Evolutionary conservation across 2,888 invertebrate genomes (phyloP).

Genomic region (Halictus quadricinctus): DNA sequence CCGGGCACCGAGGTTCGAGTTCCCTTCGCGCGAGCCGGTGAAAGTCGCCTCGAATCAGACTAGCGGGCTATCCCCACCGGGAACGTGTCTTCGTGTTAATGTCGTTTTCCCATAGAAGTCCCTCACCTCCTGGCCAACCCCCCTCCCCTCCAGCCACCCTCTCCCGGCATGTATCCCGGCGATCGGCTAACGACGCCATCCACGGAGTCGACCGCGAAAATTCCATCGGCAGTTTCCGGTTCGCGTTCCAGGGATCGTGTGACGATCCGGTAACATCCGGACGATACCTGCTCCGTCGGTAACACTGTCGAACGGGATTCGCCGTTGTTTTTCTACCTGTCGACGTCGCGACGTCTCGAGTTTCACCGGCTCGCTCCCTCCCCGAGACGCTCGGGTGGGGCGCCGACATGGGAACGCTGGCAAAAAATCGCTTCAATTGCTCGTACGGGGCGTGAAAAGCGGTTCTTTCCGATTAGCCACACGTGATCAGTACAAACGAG

Average conservation of each 20-base stretch:
- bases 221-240: slow-evolving; percentile 42
- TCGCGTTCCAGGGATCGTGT: slow-evolving; percentile 35
- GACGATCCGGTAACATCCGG: slow-evolving; percentile 27
- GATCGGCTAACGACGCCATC: slow-evolving; percentile 10
- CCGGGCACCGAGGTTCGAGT: slow-evolving; percentile 60
- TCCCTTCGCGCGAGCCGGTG: slow-evolving; percentile 71
- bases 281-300: slow-evolving; percentile 30
- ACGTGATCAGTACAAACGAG: neutral
- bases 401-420: neutral
- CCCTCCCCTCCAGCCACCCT: slow-evolving; percentile 5
- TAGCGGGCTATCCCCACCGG: slow-evolving; percentile 64
- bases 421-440: neutral
- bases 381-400: neutral
- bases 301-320: slow-evolving; percentile 42
- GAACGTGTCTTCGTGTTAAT: slow-evolving; percentile 68
- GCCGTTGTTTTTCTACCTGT: slow-evolving; percentile 8
- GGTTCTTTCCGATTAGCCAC: neutral
- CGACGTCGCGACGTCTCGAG: slow-evolving; percentile 36
- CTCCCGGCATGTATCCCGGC: neutral
- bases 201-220: slow-evolving; percentile 40
- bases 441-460: neutral
- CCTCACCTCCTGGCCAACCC: neutral
- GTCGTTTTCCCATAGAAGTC: slow-evolving; percentile 76
- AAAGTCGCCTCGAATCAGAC: slow-evolving; percentile 74
- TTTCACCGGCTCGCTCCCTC: slow-evolving; percentile 29